Base-by-base conservation (phyloP, 1,140 invertebrate genomes). In the Capitella teleta region DNA sequence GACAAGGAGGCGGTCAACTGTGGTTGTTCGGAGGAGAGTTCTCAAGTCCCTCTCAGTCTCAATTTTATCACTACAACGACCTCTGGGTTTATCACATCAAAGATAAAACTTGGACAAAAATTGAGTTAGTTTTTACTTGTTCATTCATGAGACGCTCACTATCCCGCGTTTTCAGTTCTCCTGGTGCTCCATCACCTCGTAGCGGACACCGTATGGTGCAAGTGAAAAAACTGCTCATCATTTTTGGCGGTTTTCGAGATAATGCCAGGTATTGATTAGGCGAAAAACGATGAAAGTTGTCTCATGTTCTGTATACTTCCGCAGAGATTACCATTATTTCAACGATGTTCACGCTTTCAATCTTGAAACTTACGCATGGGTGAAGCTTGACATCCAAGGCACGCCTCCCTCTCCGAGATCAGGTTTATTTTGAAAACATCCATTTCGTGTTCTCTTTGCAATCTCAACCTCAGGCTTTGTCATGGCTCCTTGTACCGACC, bases 21-120 rank as follows among this genome's bases (percentile, higher is more conserved):
- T 79, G 76, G 76, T 62, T 94, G 30, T 94, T 94, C 79, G 90
- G 90, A 19, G 91, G 91, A 5, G 91, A 96, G 76, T 94, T 86
- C 73, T 82, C 86, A 1, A 91, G 85, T 68, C 83, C 84, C 2
- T 83, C 84, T 0, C 86, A 93, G 62, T 83, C 84, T 26, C 90
- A 94, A 67, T 95, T 93, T 70, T 85, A 92, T 70, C 91, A 96
- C 66, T 95, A 91, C 63, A 83, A 82, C 68, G 90, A 96, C 68
- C 73, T 96, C 0, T 95, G 90, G 89, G 79, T 87, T 18, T 88
- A 81, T 64, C 81, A 84, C 63, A 66, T 85, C 5, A 77, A 78
- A 40, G 79, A 81, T 0, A 87, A 85, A 58, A 81, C 82, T 68
- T 96, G 91, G 91, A 82, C 91, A 59, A 90, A 92, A 76, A 79